Percentiles rank a stretch among this genome's conserved stretches.
Conservation (phyloP, 37 sponge, comb jelly and placozoan species). For the Tethya wilhelma region DNA sequence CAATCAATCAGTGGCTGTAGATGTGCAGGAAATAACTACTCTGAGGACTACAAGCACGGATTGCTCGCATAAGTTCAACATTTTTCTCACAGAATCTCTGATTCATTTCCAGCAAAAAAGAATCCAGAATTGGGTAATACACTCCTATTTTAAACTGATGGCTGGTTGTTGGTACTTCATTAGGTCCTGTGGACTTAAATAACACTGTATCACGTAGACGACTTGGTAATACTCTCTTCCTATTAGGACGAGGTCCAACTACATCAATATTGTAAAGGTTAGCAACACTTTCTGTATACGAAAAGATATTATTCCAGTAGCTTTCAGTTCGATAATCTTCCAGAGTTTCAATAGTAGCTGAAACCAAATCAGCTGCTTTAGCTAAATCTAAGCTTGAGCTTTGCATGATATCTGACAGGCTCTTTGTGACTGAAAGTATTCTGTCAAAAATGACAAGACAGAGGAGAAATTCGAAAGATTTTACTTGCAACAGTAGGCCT, state of each 20-base stretch:
- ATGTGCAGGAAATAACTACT: constrained; percentile 12
- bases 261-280: constrained; percentile 6
- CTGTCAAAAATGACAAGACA: no score
- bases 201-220: constrained; percentile 21
- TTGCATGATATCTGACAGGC: no score
- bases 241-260: constrained; percentile 4
- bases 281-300: constrained; percentile 33
- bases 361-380: no score
- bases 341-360: constrained; percentile 8
- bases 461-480: no score
- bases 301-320: constrained; percentile 23
- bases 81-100: constrained; percentile 24
- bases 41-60: constrained; percentile 26
- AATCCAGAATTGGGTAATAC: constrained; percentile 26
- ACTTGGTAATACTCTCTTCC: constrained; percentile 7
- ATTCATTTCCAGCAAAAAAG: constrained; percentile 19
- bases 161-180: constrained; percentile 25
- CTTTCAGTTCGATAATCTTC: constrained; percentile 25
- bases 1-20: constrained; percentile 22
- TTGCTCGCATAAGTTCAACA: constrained; percentile 38
- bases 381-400: no score
- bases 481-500: constrained; percentile 21
- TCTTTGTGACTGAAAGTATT: no score
- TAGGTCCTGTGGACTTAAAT: constrained; percentile 21
- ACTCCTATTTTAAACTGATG: constrained; percentile 24